Conservation (phyloP, 2,113 vertebrate genomes). For the Ursus arctos region DNA sequence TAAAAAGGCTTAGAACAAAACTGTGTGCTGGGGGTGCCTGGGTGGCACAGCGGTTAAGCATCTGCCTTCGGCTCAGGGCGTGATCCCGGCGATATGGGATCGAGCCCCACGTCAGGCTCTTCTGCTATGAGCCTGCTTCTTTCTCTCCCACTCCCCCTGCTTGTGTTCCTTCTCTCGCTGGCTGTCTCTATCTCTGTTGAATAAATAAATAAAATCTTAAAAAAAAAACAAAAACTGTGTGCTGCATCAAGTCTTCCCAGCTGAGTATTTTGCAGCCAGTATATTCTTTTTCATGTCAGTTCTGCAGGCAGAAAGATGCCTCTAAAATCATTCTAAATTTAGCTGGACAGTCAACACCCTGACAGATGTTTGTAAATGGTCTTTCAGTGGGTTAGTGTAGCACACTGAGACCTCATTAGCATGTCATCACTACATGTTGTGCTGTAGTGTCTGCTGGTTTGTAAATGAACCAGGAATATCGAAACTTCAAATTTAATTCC, state of each 20-base stretch:
- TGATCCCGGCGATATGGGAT: too few species aligned
- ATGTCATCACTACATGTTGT: neutral
- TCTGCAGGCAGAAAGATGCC: neutral
- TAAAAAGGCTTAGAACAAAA: neutral
- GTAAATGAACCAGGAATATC: neutral
- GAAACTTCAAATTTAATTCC: neutral
- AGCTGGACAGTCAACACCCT: neutral
- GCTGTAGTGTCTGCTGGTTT: neutral
- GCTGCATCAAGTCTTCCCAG: neutral
- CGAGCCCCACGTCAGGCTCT: too few species aligned
- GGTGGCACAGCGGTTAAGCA: too few species aligned
- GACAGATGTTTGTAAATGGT: neutral
- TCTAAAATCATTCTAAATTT: conserved; percentile 3
- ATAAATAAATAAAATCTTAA: too few species aligned
- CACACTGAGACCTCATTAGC: neutral
- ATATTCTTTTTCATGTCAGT: neutral
- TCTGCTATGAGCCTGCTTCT: too few species aligned
- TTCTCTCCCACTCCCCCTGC: too few species aligned
- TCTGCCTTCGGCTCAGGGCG: too few species aligned
- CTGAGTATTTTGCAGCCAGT: neutral
- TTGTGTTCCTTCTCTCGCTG: too few species aligned
- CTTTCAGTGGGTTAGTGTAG: neutral
- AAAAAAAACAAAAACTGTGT: neutral
- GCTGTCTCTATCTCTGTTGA: too few species aligned
- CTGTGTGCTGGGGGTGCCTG: too few species aligned